phyloP scores from a whole-genome alignment of 2,888 invertebrate genomes.

The Malacosoma neustria region DNA sequence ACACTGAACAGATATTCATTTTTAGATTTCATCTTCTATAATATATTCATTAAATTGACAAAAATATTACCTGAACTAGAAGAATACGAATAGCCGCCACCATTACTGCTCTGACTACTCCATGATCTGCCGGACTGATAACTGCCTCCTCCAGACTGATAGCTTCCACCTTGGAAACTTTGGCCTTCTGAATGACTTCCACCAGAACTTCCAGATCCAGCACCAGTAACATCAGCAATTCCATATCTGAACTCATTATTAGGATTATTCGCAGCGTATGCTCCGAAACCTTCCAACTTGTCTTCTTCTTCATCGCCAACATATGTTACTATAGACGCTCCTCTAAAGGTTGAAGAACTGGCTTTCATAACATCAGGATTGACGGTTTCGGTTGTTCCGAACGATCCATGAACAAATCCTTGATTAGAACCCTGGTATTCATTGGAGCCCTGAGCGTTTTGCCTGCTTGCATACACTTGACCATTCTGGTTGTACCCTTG shows the following conservation, averaged over 20 bases:
- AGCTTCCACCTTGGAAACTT: slow-evolving; percentile 14
- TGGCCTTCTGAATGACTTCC: slow-evolving; percentile 12
- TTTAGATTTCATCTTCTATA: no score
- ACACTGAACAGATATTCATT: no score
- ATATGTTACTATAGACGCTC: slow-evolving; percentile 42
- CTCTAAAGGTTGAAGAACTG: slow-evolving; percentile 45
- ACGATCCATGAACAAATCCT: slow-evolving; percentile 51
- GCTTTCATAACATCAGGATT: slow-evolving; percentile 59
- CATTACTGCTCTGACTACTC: slow-evolving; percentile 6
- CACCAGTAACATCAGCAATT: slow-evolving; percentile 47
- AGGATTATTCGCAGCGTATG: slow-evolving; percentile 46
- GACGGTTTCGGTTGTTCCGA: slow-evolving; percentile 65
- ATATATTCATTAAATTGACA: not conserved
- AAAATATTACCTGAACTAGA: slow-evolving; percentile 40
- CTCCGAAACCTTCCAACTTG: slow-evolving; percentile 48
- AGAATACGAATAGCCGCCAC: slow-evolving; percentile 47
- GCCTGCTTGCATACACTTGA: slow-evolving; percentile 8
- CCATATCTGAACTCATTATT: slow-evolving; percentile 59
- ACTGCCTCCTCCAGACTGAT: slow-evolving; percentile 14
- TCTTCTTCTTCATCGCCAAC: slow-evolving; percentile 59
- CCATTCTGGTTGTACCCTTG: slow-evolving; percentile 1
- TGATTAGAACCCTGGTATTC: slow-evolving; percentile 14
- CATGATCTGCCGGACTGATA: slow-evolving; percentile 12
- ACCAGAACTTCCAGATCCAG: slow-evolving; percentile 13
- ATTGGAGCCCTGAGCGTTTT: slow-evolving; percentile 13